Base-by-base conservation (phyloP, 1,140 invertebrate species). In the Drosophila nikananu region DNA sequence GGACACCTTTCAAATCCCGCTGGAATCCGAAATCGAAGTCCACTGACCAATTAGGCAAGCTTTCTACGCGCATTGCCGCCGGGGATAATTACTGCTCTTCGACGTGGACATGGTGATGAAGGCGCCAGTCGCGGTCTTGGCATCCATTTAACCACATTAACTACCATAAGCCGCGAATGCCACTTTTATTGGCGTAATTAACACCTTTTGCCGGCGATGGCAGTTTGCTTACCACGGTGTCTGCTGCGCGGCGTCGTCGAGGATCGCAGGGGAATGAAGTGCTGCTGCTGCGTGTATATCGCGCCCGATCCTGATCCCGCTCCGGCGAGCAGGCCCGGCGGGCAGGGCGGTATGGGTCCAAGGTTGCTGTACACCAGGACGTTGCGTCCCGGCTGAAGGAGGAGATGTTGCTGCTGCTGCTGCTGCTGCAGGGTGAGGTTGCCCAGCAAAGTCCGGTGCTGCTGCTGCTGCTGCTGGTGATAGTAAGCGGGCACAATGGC, bases 111-210 rank as follows among this genome's bases (percentile, higher is more conserved):
- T 42, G 75, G 63, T 52, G 72, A 74, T 65, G 70, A 73, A 78
- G 77, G 77, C 81, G 83, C 77, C 81, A 61, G 39, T 57, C 55
- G 30, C 49, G 17, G 39, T 48, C 51, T 54, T 58, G 68, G 51
- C 71, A 44, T 74, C 78, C 74, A 81, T 86, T 86, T 81, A 86
- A 86, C 72, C 68, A 75, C 68, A 75, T 86, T 86, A 79, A 81
- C 70, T 70, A 63, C 83, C 83, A 86, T 86, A 82, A 82, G 81
- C 27, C 72, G 83, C 64, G 66, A 89, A 89, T 89, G 81, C 84
- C 72, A 68, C 72, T 84, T 84, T 90, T 89, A 90, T 81, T 89
- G 81, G 81, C 74, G 86, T 81, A 79, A 89, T 90, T 89, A 89
- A 87, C 84, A 87, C 84, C 84, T 87, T 54, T 78, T 59, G 30